phyloP scores from a whole-genome alignment of 2,888 invertebrate genomes.

The Xanthia togata region DNA sequence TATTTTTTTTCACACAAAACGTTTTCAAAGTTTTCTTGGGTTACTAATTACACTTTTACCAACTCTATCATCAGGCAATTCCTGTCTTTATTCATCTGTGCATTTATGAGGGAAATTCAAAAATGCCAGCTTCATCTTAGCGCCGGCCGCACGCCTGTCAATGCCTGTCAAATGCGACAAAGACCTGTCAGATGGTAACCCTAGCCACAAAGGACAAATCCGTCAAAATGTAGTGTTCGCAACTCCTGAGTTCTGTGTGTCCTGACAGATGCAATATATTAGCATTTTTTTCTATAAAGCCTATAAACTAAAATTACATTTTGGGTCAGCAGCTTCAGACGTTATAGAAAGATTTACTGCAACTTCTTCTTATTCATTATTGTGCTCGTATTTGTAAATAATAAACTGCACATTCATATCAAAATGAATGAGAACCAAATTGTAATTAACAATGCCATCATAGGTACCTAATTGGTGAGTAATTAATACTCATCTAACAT shows the following conservation, averaged over 20 bases:
- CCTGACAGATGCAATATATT: neutral
- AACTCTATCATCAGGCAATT: too few species aligned
- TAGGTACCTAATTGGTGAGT: slow-evolving; percentile 11
- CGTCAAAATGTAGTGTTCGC: neutral
- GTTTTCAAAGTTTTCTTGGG: too few species aligned
- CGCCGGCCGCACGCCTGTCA: too few species aligned
- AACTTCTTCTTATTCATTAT: too few species aligned
- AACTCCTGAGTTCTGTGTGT: neutral
- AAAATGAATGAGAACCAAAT: slow-evolving; percentile 11
- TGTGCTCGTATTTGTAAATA: too few species aligned
- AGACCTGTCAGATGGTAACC: too few species aligned
- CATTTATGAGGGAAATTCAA: too few species aligned
- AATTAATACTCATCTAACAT: slow-evolving; percentile 31
- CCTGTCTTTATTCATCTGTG: too few species aligned
- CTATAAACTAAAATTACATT: neutral
- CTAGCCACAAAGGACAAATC: neutral
- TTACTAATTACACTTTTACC: too few species aligned
- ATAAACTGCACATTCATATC: neutral
- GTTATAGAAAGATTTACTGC: neutral
- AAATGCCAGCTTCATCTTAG: too few species aligned
- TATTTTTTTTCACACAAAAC: too few species aligned
- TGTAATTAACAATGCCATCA: slow-evolving; percentile 21
- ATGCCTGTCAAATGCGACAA: too few species aligned
- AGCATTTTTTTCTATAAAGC: neutral
- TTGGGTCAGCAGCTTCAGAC: neutral